Base-by-base conservation (phyloP, 1,140 invertebrate genomes). In the Drosophila nigromelanica region DNA sequence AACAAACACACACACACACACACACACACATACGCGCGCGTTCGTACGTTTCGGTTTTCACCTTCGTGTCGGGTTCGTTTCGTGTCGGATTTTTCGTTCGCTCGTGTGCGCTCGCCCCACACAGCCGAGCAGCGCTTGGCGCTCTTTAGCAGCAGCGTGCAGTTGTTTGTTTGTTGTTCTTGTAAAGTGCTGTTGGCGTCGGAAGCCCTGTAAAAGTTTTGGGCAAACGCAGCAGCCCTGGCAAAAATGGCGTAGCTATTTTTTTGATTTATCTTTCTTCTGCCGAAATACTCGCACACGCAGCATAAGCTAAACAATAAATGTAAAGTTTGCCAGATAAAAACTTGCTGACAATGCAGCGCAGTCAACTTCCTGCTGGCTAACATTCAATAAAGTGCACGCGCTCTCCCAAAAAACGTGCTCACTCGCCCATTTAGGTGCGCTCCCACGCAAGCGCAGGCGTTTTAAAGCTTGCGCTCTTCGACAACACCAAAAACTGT, bases 381-480 rank as follows among this genome's bases (percentile, higher is more conserved):
- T 47, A 15, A 73, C 62, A 75, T 78, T 74, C n/a, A 33, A 35
- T 35, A 15, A 70, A 80, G 37, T 74, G 81, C 80, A 86, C 63
- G 62, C 5, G n/a, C 27, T 33, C 7, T 4, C 15, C 10, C 33
- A 35, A 7, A 35, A 35, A 7, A 35, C 42, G 54, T 45, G 48
- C 75, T 55, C 15, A 21, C 24, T 30, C n/a, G 4, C 43, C 14
- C 5, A 14, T 45, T 30, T 2, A 11, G 24, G 10, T 33, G 5
- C 50, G 43, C 76, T 83, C 81, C 78, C 78, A 87, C 82, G 82
- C 82, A 87, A 50, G 78, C 78, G 78, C 78, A 58, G 55, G 69
- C 69, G 62, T 64, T 47, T 45, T 71, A 21, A n/a, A 51, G 45
- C 58, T 47, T 14, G 42, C 47, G 24, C 45, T 27, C 33, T 52